Percentiles rank a stretch among this genome's conserved stretches.
Conservation (phyloP, 2,113 vertebrate species). For the pig (Sus scrofa) region T2T-Sscrofa CM000818.6:88998001-88998500, state of each 20-base stretch:
- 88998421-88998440: background rate
- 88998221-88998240: background rate
- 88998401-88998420: background rate
- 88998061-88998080: background rate
- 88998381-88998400: background rate
- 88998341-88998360: background rate
- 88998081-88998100: background rate
- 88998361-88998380: background rate
- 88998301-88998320: background rate
- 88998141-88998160: rapidly evolving
- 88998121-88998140: background rate
- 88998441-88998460: too few relatives aligned
- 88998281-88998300: background rate
- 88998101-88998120: background rate
- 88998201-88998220: background rate
- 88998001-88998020: background rate
- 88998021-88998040: background rate
- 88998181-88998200: background rate
- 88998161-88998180: background rate
- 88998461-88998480: background rate
- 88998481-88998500: background rate
- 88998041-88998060: background rate
- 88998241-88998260: background rate
- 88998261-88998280: background rate
- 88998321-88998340: background rate